A percentile compares a stretch with the other conserved stretches of the same genome.
phyloP scores from a whole-genome alignment of 2,113 vertebrate species.

The Calyptommatus sinebrachiatus region DNA sequence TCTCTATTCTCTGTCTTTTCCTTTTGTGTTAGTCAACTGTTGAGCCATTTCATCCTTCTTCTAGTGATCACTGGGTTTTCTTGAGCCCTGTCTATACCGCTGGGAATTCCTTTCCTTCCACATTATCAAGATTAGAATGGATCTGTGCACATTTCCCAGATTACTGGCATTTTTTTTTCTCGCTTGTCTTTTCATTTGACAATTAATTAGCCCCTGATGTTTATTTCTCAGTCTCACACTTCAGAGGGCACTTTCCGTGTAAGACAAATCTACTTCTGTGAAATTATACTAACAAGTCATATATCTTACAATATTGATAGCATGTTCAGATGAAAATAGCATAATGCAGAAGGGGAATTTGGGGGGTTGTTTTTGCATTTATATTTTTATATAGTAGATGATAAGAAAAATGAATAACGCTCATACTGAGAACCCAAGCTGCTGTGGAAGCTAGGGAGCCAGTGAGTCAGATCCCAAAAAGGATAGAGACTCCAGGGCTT shows the following conservation, averaged over 20 bases:
- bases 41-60: conserved; percentile 62
- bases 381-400: conserved; percentile 61
- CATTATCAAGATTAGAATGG: conserved; percentile 14
- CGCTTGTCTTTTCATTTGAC: conserved; percentile 28
- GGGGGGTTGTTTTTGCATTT: conserved; percentile 60
- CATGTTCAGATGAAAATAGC: conserved; percentile 55
- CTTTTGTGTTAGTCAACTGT: conserved; percentile 38
- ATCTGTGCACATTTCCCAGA: conserved; percentile 25
- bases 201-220: conserved; percentile 61
- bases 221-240: conserved; percentile 43
- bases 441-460: conserved; percentile 66
- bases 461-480: conserved; percentile 61
- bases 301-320: conserved; percentile 53
- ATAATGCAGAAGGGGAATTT: conserved; percentile 46
- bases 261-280: conserved; percentile 49
- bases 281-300: conserved; percentile 47
- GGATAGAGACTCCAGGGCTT: conserved; percentile 65
- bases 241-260: conserved; percentile 57
- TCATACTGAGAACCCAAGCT: conserved; percentile 68
- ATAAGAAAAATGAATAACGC: conserved; percentile 55
- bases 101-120: conserved; percentile 4
- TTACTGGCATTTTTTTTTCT: conserved; percentile 23
- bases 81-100: conserved; percentile 1
- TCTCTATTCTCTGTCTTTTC: conserved; percentile 52
- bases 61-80: conserved; percentile 25